Percentiles rank a stretch among this genome's conserved stretches.
Evolutionary conservation across 2,888 invertebrate genomes (phyloP).

Genomic region (Caenorhabditis sp.): DNA sequence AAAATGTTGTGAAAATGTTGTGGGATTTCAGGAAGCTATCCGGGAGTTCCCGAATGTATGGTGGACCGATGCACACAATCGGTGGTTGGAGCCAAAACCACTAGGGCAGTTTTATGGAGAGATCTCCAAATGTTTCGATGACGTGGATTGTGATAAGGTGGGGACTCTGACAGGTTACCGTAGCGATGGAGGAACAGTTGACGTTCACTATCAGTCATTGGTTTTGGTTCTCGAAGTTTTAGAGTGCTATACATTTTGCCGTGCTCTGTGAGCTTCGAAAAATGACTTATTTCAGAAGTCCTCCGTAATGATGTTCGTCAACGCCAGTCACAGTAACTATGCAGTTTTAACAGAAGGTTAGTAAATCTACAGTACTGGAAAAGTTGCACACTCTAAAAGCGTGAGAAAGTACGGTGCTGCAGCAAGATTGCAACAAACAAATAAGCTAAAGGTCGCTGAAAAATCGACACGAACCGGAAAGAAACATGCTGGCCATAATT

Average conservation of each 20-base stretch:
- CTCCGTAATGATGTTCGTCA: conserved; percentile 44
- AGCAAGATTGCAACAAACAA: too few relatives aligned
- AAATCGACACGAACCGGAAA: too few relatives aligned
- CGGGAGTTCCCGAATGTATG: conserved; percentile 40
- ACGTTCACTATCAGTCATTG: neutral
- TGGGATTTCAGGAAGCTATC: conserved; percentile 20
- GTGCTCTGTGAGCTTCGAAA: too few relatives aligned
- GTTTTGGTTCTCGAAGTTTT: too few relatives aligned
- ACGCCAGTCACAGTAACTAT: conserved; percentile 40
- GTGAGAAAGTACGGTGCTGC: too few relatives aligned
- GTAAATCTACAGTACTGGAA: neutral
- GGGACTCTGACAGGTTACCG: too few relatives aligned
- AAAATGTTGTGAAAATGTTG: neutral
- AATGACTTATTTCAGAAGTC: conserved; percentile 38
- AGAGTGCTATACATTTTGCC: too few relatives aligned
- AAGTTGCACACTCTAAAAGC: too few relatives aligned
- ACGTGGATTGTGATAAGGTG: conserved; percentile 45
- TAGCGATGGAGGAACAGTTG: too few relatives aligned
- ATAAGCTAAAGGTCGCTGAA: too few relatives aligned
- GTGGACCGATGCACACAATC: conserved; percentile 46
- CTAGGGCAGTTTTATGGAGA: conserved; percentile 31
- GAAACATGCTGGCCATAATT: too few relatives aligned
- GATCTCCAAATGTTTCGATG: conserved; percentile 16
- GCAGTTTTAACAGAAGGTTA: conserved; percentile 32
- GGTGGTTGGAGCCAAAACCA: conserved; percentile 40